Conservation (phyloP, 2,113 vertebrate genomes). For the Amphiprion ocellaris region DNA sequence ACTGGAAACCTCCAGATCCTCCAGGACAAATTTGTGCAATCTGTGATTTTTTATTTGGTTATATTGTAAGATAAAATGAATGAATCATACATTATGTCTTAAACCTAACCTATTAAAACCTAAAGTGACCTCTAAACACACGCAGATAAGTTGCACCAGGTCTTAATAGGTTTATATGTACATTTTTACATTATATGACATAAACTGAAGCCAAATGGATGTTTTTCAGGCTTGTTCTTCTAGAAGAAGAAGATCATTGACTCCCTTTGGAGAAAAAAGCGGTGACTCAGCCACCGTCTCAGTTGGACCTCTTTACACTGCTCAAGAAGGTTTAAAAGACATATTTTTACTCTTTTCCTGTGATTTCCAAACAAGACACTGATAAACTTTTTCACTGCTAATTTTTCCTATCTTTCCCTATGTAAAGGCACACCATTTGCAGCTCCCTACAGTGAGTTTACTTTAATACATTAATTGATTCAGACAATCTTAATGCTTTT, state of each 20-base stretch:
- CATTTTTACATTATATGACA: too few relatives aligned
- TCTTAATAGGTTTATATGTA: too few relatives aligned
- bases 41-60: not conserved
- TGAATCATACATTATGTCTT: not conserved
- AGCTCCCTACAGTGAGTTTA: slow-evolving; percentile 70
- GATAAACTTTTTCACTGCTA: slow-evolving; percentile 1
- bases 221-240: slow-evolving; percentile 72
- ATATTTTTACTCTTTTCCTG: too few relatives aligned
- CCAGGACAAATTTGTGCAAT: too few relatives aligned
- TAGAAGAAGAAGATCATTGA: slow-evolving; percentile 68
- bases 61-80: not conserved
- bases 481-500: not conserved
- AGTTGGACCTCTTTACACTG: slow-evolving; percentile 81
- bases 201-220: not conserved
- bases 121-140: too few relatives aligned
- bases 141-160: too few relatives aligned
- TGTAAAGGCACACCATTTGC: slow-evolving; percentile 34
- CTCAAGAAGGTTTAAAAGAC: slow-evolving; percentile 63
- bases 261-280: slow-evolving; percentile 58
- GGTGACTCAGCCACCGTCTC: slow-evolving; percentile 79
- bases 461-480: not conserved
- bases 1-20: too few relatives aligned
- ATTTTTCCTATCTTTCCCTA: not conserved
- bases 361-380: not conserved
- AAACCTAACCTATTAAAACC: not conserved